phyloP scores from a whole-genome alignment of 2,888 invertebrate species.

The Galeopsomyia nigrocyanea region DNA sequence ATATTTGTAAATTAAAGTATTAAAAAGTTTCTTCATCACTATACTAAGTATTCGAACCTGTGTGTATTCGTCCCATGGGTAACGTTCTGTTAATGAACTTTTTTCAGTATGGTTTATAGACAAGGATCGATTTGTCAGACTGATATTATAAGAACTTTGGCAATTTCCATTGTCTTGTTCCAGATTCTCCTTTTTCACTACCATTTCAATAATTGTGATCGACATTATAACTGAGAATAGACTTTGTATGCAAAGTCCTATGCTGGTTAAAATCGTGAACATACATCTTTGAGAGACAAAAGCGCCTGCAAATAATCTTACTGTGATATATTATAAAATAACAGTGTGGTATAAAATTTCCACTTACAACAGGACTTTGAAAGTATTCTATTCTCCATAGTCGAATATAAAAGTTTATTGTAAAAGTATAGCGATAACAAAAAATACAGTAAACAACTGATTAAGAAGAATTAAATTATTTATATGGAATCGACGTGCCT shows the following conservation, averaged over 20 bases:
- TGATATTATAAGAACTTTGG: too few relatives aligned
- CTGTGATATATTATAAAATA: too few relatives aligned
- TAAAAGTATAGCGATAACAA: not conserved
- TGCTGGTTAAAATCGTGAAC: slow-evolving; percentile 73
- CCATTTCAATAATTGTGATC: slow-evolving; percentile 79
- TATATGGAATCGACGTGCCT: too few relatives aligned
- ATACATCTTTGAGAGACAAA: slow-evolving; percentile 54
- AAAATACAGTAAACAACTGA: too few relatives aligned
- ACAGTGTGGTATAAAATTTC: too few relatives aligned
- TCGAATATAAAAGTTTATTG: not conserved
- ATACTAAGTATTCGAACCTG: not conserved
- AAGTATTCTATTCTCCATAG: not conserved
- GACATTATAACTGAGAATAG: slow-evolving; percentile 80
- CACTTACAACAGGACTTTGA: too few relatives aligned
- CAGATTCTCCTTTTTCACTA: not conserved
- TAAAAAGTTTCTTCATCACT: too few relatives aligned
- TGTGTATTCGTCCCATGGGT: slow-evolving; percentile 9
- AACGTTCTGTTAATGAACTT: not conserved
- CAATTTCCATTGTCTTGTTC: too few relatives aligned
- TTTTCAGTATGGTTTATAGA: not conserved
- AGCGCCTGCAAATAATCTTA: slow-evolving; percentile 47
- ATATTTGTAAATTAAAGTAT: too few relatives aligned
- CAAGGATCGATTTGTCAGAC: not conserved
- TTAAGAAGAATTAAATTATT: too few relatives aligned
- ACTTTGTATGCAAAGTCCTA: slow-evolving; percentile 79